Conservation (phyloP, 2,113 vertebrate genomes). For the Myotis davidii region DNA sequence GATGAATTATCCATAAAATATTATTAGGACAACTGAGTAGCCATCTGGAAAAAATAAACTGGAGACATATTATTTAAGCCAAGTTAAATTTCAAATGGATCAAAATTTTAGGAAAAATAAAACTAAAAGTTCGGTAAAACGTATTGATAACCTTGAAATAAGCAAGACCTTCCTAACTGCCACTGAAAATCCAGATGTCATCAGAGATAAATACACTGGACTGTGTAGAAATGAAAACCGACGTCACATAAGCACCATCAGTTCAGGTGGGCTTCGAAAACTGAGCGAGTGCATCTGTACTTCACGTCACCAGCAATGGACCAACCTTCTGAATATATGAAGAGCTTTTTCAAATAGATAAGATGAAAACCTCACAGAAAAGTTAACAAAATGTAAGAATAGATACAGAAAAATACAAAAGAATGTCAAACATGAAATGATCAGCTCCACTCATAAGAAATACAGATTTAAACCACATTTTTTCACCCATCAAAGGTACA, state of each 20-base stretch:
- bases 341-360: neutral
- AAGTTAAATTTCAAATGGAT: constrained; percentile 44
- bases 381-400: neutral
- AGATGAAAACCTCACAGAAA: neutral
- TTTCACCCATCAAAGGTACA: neutral
- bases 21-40: neutral
- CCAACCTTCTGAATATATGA: neutral
- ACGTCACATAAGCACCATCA: rapidly evolving
- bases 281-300: neutral
- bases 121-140: neutral
- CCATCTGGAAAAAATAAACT: constrained; percentile 23
- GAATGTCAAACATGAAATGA: neutral
- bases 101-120: constrained; percentile 15
- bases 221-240: neutral
- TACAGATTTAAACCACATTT: neutral
- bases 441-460: neutral
- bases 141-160: constrained; percentile 23
- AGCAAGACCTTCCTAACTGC: neutral
- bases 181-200: constrained; percentile 21
- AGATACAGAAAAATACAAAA: neutral
- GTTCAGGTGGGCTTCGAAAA: neutral
- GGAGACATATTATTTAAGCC: neutral
- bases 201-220: neutral
- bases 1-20: neutral
- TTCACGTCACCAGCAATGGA: neutral